Evolutionary conservation across 2,888 invertebrate species (phyloP), one percentile per base, ranked within the genome.

Genomic region (Petrophora chlorosata): DNA sequence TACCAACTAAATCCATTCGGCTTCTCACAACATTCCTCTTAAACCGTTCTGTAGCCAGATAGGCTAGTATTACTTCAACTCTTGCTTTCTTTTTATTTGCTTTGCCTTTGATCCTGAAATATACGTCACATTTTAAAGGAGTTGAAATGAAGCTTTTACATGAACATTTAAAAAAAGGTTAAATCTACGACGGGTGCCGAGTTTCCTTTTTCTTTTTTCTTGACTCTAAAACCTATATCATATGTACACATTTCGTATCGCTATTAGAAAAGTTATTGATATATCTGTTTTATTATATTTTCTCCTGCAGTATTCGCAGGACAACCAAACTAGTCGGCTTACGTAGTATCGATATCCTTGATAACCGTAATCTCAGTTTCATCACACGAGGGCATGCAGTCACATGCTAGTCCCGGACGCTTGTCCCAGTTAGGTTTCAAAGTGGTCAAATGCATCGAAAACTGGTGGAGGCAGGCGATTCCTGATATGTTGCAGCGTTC

Each of bases 381-480:
- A 0, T 93, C 92, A 68, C 95, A 95, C 8, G 94, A 94, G 0
- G 94, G 94, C 43, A 94, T 70, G 61, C 95, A 95, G 65, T 92
- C 89, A 59, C 95, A 95, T 1, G 91, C 85, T 9, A 95, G 78
- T 0, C 95, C 95, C 0, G 91, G 90, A 0, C 93, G 88, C 5
- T 59, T 62, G 0, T 93, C 92, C 94, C 94, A 95, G 5, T 83
- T 78, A 0, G 95, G 93, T 64, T 94, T 94, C 35, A 94, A 84
- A 0, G 93, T 92, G 0, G 94, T 93, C 5, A 95, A 71, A 56
- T 93, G 91, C 61, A 91, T 92, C 46, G 92, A 91, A 61, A 93
- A 78, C 0, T 87, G 69, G 68, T 93, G 93, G 0, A 95, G 80
- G 57, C 95, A 95, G 35, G 91, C 85, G 52, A 95, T 73, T 0